Conservation (phyloP, 35 echinoderm and acorn worm species). For the Chiridota heheva region DNA sequence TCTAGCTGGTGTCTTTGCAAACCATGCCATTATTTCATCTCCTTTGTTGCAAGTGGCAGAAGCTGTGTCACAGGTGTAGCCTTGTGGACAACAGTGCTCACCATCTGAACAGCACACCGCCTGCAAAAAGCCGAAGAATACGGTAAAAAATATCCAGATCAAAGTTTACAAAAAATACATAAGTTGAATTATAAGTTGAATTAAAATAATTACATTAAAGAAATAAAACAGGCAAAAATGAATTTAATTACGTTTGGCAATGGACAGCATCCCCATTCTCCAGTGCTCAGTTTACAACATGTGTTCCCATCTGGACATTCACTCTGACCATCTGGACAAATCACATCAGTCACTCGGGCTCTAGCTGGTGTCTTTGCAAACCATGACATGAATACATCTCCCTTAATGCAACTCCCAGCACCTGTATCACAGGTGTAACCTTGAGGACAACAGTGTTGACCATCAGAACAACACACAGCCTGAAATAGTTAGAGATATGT, state of each 20-base stretch:
- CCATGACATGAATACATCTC: conserved; percentile 37
- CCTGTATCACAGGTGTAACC: conserved; percentile 69
- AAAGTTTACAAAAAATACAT: neutral
- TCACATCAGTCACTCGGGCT: neutral
- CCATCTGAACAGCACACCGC: conserved; percentile 69
- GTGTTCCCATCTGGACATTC: conserved; percentile 60
- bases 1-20: conserved; percentile 26
- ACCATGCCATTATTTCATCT: conserved; percentile 19
- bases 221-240: too few species aligned
- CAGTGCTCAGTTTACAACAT: conserved; percentile 42
- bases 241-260: conserved; percentile 75
- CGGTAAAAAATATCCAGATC: neutral
- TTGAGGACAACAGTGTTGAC: conserved; percentile 63
- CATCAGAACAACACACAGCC: conserved; percentile 78
- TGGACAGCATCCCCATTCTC: conserved; percentile 70
- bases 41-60: conserved; percentile 22
- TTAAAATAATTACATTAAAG: too few species aligned
- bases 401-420: conserved; percentile 48
- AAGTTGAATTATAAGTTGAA: too few species aligned
- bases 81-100: conserved; percentile 71
- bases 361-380: conserved; percentile 38
- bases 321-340: conserved; percentile 31
- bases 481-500: conserved; percentile 20
- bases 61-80: conserved; percentile 48
- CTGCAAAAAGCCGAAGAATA: conserved; percentile 20